A percentile compares a stretch with the other conserved stretches of the same genome.
Conservation (phyloP, 2,888 invertebrate genomes). For the Drosophila differens region DNA sequence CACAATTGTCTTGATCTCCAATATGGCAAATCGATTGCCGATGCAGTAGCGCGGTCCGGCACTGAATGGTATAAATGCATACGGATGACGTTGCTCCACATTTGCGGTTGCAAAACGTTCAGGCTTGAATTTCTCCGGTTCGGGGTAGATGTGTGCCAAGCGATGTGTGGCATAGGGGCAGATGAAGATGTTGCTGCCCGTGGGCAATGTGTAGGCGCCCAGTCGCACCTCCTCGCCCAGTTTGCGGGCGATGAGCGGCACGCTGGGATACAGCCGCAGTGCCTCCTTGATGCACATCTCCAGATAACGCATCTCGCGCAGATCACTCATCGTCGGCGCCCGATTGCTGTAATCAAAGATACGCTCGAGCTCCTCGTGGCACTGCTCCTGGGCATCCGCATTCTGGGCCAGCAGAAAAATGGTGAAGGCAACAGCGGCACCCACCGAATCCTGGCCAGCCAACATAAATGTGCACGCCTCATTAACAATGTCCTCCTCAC, state of each 20-base stretch:
- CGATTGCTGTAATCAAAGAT: slow-evolving; percentile 85
- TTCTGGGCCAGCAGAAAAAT: slow-evolving; percentile 87
- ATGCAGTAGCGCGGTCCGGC: slow-evolving; percentile 87
- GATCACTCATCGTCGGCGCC: slow-evolving; percentile 86
- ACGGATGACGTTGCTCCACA: slow-evolving; percentile 86
- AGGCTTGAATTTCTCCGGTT: slow-evolving; percentile 87
- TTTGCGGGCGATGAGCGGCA: slow-evolving; percentile 84
- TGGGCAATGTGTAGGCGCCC: slow-evolving; percentile 86
- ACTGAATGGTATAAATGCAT: slow-evolving; percentile 87
- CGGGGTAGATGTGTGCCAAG: slow-evolving; percentile 86
- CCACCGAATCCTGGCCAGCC: slow-evolving; percentile 88
- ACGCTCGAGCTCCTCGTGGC: slow-evolving; percentile 85
- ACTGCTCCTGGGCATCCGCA: slow-evolving; percentile 85
- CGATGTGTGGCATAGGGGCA: slow-evolving; percentile 87
- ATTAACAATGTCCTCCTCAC: slow-evolving; percentile 87
- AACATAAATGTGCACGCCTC: slow-evolving; percentile 89
- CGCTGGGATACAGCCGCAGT: slow-evolving; percentile 86
- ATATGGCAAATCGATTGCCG: slow-evolving; percentile 87
- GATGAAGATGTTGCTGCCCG: slow-evolving; percentile 87
- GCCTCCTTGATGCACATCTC: slow-evolving; percentile 90
- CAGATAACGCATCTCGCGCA: slow-evolving; percentile 88
- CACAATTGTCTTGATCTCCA: slow-evolving; percentile 88
- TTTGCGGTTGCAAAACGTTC: slow-evolving; percentile 87
- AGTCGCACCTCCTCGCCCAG: slow-evolving; percentile 84
- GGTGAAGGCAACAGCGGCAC: slow-evolving; percentile 87